These are phyloP conservation scores for Microcebus tavaratra DNA, from an alignment of 2,113 vertebrate species.

Conservation along the genomic window DNA sequence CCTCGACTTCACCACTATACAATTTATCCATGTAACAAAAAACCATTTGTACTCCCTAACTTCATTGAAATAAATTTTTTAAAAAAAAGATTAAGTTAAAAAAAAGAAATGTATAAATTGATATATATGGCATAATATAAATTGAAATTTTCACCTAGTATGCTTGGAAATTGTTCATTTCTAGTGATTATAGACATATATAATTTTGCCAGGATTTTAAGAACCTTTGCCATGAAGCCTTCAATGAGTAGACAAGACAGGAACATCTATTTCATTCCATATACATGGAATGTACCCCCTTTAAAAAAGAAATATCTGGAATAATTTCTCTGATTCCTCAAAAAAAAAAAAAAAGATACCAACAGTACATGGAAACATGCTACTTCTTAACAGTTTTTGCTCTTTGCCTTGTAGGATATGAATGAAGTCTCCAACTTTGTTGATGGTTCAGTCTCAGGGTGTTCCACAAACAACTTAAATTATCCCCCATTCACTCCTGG, in stretches of 20 bases:
- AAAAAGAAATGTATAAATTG: not conserved
- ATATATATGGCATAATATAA: not conserved
- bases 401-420: constrained; percentile 92
- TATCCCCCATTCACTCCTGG: constrained; percentile 95
- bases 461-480: constrained; percentile 89
- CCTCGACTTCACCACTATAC: too few species aligned
- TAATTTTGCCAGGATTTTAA: constrained; percentile 4
- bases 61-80: too few species aligned
- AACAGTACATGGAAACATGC: not conserved
- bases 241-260: not conserved
- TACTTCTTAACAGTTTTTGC: not conserved
- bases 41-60: too few species aligned
- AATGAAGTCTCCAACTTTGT: constrained; percentile 95
- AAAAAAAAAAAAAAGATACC: not conserved
- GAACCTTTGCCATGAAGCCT: not conserved
- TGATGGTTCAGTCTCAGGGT: constrained; percentile 89
- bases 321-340: constrained; percentile 17
- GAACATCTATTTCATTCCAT: not conserved
- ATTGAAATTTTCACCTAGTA: not conserved
- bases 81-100: too few species aligned
- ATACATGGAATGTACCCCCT: not conserved
- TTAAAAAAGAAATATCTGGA: constrained; percentile 34
- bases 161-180: constrained; percentile 7
- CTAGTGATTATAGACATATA: not conserved
- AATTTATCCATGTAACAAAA: too few species aligned